Evolutionary conservation across 2,113 vertebrate species (phyloP), one percentile per base, ranked within the genome.

Genomic region (Siniperca chuatsi): DNA sequence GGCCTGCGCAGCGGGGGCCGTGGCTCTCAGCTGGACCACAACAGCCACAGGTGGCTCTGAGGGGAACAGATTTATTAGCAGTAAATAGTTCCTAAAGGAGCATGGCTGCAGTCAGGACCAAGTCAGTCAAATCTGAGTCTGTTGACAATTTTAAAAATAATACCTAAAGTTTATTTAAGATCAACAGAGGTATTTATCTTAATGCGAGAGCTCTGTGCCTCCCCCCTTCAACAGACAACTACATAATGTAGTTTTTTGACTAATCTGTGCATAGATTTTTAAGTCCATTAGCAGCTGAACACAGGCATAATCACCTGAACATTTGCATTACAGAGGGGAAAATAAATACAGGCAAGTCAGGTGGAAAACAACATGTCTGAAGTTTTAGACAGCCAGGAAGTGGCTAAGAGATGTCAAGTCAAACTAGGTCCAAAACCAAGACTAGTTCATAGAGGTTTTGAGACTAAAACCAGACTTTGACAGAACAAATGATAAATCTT

Each of bases 41-140:
- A 33, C 16, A 11, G 23, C 23, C 21, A 37, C 44, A 1, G 42
- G 16, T 0, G 6, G 52, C 9, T 80, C 94, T 94, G 88, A 48
- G 33, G 67, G 57, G 1, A 55, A 68, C n/a, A 90, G 48, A 50
- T 50, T 74, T 58, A n/a, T n/a, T 48, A 40, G 52, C 2, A 69
- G 13, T 18, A 40, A 33, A n/a, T 33, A 16, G 64, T 29, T 78
- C n/a, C 5, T 57, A 44, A 48, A 78, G 40, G 20, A 69, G 65
- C 37, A 70, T 13, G 4, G 15, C 33, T 18, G 7, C 37, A 58
- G 18, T n/a, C 8, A 44, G 8, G 6, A 57, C 12, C 20, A 55
- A 37, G 33, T 55, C 33, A 21, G 29, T 55, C 64, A 61, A 42
- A 60, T 33, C 5, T 20, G 42, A 74, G 4, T 66, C 33, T 6